phyloP scores from a whole-genome alignment of 2,113 vertebrate species.

The Nycticebus coucang region DNA sequence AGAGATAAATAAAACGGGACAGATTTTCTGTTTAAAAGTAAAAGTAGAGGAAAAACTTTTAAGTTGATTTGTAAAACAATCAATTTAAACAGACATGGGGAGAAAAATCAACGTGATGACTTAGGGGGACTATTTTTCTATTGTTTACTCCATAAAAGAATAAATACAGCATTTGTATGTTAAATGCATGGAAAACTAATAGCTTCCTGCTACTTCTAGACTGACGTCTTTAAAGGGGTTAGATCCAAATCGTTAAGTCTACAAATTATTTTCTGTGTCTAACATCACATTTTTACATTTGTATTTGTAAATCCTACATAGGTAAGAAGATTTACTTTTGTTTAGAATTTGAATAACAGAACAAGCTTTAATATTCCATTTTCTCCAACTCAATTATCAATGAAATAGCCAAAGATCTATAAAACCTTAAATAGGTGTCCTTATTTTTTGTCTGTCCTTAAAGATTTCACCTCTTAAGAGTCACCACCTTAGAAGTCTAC shows the following conservation, averaged over 20 bases:
- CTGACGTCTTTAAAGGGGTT: neutral
- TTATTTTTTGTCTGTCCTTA: conserved; percentile 82
- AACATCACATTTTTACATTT: neutral
- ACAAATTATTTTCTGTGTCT: neutral
- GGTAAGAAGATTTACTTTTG: conserved; percentile 54
- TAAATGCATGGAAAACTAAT: neutral
- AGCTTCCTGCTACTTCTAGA: conserved; percentile 30
- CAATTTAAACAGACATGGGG: neutral
- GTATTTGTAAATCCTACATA: neutral
- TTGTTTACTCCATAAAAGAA: neutral
- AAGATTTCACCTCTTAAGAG: conserved; percentile 84
- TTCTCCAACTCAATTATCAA: conserved; percentile 54
- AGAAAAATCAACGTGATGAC: neutral
- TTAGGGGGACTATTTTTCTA: neutral
- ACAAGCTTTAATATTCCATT: conserved; percentile 37
- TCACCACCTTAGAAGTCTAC: conserved; percentile 75
- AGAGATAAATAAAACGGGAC: neutral
- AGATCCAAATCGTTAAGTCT: neutral
- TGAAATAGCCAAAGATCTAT: conserved; percentile 45
- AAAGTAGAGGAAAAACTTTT: neutral
- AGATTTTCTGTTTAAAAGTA: conserved; percentile 29
- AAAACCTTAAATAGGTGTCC: conserved; percentile 66
- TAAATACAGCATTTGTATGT: conserved; percentile 5
- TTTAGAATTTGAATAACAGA: conserved; percentile 20
- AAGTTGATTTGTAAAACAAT: neutral